Conservation (phyloP, 2,113 vertebrate genomes). For the Osmerus mordax region DNA sequence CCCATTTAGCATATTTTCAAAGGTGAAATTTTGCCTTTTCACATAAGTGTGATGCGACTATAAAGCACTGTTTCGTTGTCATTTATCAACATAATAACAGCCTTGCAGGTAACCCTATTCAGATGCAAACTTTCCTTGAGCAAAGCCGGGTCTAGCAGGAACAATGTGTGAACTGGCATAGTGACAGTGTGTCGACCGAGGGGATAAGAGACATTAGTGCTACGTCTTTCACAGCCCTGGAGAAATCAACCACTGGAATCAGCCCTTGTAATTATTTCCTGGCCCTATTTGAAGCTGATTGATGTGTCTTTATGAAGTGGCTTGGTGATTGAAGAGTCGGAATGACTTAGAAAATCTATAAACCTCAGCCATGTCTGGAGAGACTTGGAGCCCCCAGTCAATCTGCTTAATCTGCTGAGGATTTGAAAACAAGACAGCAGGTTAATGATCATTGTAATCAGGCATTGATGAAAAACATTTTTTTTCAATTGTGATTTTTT, state of each 20-base stretch:
- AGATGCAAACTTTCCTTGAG: background rate
- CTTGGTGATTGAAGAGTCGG: conserved; percentile 65
- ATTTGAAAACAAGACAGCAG: conserved; percentile 32
- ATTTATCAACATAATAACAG: too few relatives aligned
- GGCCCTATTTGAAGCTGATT: conserved; percentile 41
- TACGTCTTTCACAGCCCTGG: conserved; percentile 1
- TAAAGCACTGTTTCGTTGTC: too few relatives aligned
- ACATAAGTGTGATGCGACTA: too few relatives aligned
- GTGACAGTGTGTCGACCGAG: background rate
- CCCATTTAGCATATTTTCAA: too few relatives aligned
- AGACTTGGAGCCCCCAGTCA: conserved; percentile 32
- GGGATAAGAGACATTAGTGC: background rate
- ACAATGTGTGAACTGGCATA: background rate
- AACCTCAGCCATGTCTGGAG: conserved; percentile 48
- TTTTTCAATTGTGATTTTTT: too few relatives aligned
- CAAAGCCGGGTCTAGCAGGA: background rate
- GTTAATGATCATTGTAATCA: conserved; percentile 32
- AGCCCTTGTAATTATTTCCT: conserved; percentile 56
- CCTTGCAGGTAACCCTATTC: too few relatives aligned
- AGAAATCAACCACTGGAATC: conserved; percentile 61
- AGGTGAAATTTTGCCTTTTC: too few relatives aligned
- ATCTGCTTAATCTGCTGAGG: conserved; percentile 50
- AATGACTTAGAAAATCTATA: conserved; percentile 58
- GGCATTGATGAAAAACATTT: background rate
- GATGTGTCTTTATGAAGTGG: conserved; percentile 66